phyloP scores from a whole-genome alignment of 2,888 invertebrate genomes.

The Dicycla oo region DNA sequence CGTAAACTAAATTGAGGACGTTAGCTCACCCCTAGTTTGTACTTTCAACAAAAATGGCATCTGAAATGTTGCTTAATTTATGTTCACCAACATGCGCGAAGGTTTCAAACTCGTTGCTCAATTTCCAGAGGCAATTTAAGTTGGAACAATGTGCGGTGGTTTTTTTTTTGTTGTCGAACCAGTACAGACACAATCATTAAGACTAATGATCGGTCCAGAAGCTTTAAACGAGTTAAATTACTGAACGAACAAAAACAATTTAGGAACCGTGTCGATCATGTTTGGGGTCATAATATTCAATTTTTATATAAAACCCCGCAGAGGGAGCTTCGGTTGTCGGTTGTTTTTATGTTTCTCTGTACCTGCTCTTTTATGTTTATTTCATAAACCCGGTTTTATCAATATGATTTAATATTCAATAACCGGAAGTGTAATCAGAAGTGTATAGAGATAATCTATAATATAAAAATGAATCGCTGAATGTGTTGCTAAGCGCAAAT shows the following conservation, averaged over 20 bases:
- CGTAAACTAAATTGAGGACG: slow-evolving; percentile 68
- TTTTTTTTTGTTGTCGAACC: slow-evolving; percentile 44
- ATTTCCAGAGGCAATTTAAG: slow-evolving; percentile 60
- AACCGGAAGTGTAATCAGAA: slow-evolving; percentile 26
- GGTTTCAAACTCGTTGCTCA: slow-evolving; percentile 69
- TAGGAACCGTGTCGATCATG: slow-evolving; percentile 33
- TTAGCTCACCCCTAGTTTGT: slow-evolving; percentile 64
- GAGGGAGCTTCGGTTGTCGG: slow-evolving; percentile 25
- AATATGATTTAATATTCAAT: slow-evolving; percentile 28
- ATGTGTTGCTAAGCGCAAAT: no score
- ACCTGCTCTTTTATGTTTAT: slow-evolving; percentile 29
- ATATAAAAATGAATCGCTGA: no score
- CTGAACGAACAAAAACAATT: slow-evolving; percentile 53
- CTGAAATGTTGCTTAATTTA: slow-evolving; percentile 74
- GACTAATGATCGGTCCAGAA: slow-evolving; percentile 53
- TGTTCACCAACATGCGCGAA: slow-evolving; percentile 63
- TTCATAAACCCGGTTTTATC: slow-evolving; percentile 23
- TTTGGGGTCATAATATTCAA: slow-evolving; percentile 31
- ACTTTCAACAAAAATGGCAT: slow-evolving; percentile 72
- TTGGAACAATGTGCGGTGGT: slow-evolving; percentile 45
- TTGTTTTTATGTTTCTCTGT: slow-evolving; percentile 21
- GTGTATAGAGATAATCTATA: no score
- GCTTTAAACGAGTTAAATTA: slow-evolving; percentile 53
- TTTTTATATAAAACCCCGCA: slow-evolving; percentile 37
- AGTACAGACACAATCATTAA: slow-evolving; percentile 47